Percentiles rank a stretch among this genome's conserved stretches.
Conservation (phyloP, 2,797 vertebrate species). For the Ibycter americanus region DNA sequence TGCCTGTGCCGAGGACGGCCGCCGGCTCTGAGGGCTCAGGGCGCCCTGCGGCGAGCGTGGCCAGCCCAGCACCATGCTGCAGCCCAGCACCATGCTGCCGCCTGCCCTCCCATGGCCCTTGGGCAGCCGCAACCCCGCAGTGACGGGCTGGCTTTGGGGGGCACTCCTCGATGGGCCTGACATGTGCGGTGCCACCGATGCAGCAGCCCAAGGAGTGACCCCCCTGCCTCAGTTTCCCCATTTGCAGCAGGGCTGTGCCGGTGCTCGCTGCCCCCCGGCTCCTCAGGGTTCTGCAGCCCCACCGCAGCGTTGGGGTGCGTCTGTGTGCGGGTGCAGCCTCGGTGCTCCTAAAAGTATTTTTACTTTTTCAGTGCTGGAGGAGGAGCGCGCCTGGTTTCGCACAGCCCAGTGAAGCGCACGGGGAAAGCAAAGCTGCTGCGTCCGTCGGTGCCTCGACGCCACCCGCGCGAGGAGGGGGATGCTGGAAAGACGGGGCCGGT, state of each 20-base stretch:
- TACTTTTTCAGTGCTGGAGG: background rate
- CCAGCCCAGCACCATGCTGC: background rate
- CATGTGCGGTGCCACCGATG: rapidly evolving
- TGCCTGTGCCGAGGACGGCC: background rate
- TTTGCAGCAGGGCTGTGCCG: background rate
- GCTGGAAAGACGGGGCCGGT: rapidly evolving
- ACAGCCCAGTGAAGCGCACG: rapidly evolving
- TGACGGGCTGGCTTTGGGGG: background rate
- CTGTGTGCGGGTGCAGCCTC: rapidly evolving
- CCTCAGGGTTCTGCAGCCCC: background rate
- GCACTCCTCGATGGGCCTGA: rapidly evolving
- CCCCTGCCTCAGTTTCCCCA: background rate
- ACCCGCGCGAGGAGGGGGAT: background rate
- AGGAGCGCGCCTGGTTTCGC: background rate
- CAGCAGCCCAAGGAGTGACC: background rate
- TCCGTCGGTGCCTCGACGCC: rapidly evolving
- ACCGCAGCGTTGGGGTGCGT: rapidly evolving
- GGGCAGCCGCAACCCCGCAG: background rate
- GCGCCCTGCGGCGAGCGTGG: background rate
- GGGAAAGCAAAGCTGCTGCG: background rate
- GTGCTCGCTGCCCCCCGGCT: background rate
- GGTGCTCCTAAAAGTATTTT: rapidly evolving
- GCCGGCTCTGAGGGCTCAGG: rapidly evolving
- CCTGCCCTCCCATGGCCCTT: background rate
- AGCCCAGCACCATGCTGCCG: background rate